Evolutionary conservation across 2,113 vertebrate genomes (phyloP).

Genomic region (Archilochus colubris): DNA sequence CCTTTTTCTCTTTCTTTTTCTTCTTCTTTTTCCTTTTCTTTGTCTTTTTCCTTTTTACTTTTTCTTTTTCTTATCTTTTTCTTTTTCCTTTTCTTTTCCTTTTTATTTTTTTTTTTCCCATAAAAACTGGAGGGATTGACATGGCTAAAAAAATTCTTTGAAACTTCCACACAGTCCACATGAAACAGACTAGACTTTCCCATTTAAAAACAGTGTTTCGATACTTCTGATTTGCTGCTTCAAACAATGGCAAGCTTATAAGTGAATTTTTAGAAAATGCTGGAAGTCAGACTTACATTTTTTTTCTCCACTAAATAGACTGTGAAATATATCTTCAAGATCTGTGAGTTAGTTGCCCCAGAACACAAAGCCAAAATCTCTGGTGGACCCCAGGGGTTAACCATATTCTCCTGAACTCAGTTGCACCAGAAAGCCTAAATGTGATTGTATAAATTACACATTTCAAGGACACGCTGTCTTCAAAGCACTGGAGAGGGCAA

Average conservation of each 20-base stretch:
- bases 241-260: neutral
- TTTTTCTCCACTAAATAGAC: neutral
- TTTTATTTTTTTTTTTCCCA: no score
- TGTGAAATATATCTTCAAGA: neutral
- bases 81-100: no score
- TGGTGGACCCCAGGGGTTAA: neutral
- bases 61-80: no score
- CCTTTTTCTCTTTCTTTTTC: no score
- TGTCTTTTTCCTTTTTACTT: neutral
- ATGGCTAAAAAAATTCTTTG: neutral
- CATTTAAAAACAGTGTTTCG: neutral
- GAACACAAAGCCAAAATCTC: neutral
- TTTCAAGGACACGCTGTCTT: neutral
- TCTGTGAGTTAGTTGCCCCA: neutral
- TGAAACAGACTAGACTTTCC: neutral
- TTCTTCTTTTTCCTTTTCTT: no score
- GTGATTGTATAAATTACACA: neutral
- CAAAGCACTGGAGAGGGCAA: neutral
- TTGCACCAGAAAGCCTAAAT: neutral
- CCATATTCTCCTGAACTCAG: neutral
- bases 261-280: neutral
- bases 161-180: neutral
- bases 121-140: neutral
- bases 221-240: neutral
- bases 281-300: neutral